A percentile compares a stretch with the other conserved stretches of the same genome.
Evolutionary conservation across 2,888 invertebrate species (phyloP).

Genomic region (Philopedon plagiatum): DNA sequence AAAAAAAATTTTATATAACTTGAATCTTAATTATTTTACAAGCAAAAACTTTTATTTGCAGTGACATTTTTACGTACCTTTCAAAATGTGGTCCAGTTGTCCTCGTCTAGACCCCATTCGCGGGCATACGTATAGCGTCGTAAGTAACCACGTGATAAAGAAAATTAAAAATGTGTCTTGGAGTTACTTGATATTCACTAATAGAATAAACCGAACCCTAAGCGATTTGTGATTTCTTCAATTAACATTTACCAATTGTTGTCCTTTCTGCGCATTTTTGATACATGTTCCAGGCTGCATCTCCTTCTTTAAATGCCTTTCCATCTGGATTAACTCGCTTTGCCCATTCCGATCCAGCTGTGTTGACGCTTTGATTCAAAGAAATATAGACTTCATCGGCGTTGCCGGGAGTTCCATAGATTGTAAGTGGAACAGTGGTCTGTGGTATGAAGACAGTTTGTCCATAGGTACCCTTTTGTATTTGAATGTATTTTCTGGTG

Average conservation of each 20-base stretch:
- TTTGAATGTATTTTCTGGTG: conserved; percentile 20
- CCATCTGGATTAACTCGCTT: conserved; percentile 25
- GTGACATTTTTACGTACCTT: too few species aligned
- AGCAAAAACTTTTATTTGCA: too few species aligned
- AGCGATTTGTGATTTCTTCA: background rate
- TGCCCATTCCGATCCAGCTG: conserved; percentile 23
- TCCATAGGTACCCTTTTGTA: conserved; percentile 7
- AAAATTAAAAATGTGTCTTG: too few species aligned
- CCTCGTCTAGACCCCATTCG: too few species aligned
- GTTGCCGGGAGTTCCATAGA: conserved; percentile 15
- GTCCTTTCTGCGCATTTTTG: conserved; percentile 1
- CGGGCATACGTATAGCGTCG: too few species aligned
- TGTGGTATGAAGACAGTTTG: conserved; percentile 14
- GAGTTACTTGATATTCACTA: too few species aligned
- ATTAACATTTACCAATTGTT: conserved; percentile 23
- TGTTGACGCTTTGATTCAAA: conserved; percentile 13
- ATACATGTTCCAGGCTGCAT: conserved; percentile 38
- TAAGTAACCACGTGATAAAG: too few species aligned
- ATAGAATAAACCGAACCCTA: too few species aligned
- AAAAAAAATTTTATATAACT: too few species aligned
- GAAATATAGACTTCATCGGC: conserved; percentile 28
- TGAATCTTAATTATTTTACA: too few species aligned
- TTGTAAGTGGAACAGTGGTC: conserved; percentile 15
- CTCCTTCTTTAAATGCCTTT: conserved; percentile 23
- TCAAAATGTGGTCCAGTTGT: too few species aligned